phyloP scores from a whole-genome alignment of 2,113 vertebrate genomes.

The Lipophrys pholis region DNA sequence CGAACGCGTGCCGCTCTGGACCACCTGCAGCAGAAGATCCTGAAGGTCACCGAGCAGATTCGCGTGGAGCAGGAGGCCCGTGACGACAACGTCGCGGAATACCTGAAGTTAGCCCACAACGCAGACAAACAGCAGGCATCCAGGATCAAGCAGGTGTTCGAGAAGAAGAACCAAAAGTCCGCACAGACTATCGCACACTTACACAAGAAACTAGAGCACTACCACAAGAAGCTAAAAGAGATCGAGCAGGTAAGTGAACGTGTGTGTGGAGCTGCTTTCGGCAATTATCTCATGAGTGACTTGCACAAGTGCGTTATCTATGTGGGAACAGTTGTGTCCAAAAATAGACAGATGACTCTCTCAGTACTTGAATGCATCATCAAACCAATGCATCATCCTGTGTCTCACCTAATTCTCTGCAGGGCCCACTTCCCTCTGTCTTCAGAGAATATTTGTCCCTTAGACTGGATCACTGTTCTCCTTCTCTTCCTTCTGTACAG shows the following conservation, averaged over 20 bases:
- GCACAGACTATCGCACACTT: slow-evolving; percentile 97
- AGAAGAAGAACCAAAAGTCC: slow-evolving; percentile 99
- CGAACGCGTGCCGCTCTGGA: slow-evolving; percentile 93
- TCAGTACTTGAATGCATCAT: slow-evolving; percentile 9
- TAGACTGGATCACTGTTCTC: slow-evolving; percentile 34
- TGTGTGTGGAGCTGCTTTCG: background rate
- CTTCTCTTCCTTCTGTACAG: slow-evolving; percentile 62
- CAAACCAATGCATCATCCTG: slow-evolving; percentile 38
- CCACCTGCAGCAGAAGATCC: slow-evolving; percentile 98
- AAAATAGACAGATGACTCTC: slow-evolving; percentile 39
- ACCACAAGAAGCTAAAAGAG: slow-evolving; percentile 95
- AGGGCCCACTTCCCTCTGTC: slow-evolving; percentile 33
- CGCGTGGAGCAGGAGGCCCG: slow-evolving; percentile 97
- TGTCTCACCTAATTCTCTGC: slow-evolving; percentile 47
- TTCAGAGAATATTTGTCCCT: slow-evolving; percentile 37
- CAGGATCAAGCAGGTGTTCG: slow-evolving; percentile 98
- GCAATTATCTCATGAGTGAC: slow-evolving; percentile 19
- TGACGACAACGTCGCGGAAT: slow-evolving; percentile 97
- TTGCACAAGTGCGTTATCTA: slow-evolving; percentile 22
- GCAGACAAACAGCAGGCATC: slow-evolving; percentile 96
- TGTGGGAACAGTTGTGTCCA: slow-evolving; percentile 38
- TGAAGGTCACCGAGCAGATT: slow-evolving; percentile 99
- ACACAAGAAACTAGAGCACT: slow-evolving; percentile 98
- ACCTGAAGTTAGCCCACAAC: slow-evolving; percentile 97
- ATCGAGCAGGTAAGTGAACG: slow-evolving; percentile 89